Evolutionary conservation across 2,888 invertebrate genomes (phyloP), one percentile per base, ranked within the genome.

Genomic region (Eilema depressum): DNA sequence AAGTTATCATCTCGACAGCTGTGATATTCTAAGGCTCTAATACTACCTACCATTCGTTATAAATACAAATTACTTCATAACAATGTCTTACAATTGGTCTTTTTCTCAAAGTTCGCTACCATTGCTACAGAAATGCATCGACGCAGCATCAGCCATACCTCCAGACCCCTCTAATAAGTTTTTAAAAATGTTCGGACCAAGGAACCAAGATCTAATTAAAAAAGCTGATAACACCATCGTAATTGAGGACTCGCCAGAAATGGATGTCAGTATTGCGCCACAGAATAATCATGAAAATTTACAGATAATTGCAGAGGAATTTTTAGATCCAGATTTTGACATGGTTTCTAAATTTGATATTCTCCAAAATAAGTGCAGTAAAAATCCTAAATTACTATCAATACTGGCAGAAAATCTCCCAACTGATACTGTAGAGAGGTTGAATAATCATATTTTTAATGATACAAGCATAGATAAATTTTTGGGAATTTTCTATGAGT

Each of bases 81-180:
- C 25, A 69, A 91, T 91, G 89, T 79, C 88, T 26, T 78, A 83
- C 53, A 78, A 83, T n/a, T 92, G 90, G 90, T 83, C 74, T 25
- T 89, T 90, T 78, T 86, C 88, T 3, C 81, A 87, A 26, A 79
- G 84, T 33, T 86, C 88, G 14, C 70, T 85, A 53, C 60, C 63
- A 7, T 70, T 84, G 57, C 70, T 89, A 56, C 75, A 86, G 59
- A 79, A 76, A 14, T 89, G 87, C 74, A 47, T 89, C 30, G 74
- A 75, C 7, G 84, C 82, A 3, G 85, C 86, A 1, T 66, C 76
- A 0, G n/a, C 5, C 8, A n/a, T 59, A 17, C 79, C 80, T 0
- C 80, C 79, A n/a, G 82, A 84, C 1, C 66, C 74, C 0, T 74
- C 79, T 1, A 91, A 91, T 70, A 88, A 88, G 78, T 92, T 91